Evolutionary conservation across 2,888 invertebrate genomes (phyloP).

Genomic region (Drosophila neotestacea): DNA sequence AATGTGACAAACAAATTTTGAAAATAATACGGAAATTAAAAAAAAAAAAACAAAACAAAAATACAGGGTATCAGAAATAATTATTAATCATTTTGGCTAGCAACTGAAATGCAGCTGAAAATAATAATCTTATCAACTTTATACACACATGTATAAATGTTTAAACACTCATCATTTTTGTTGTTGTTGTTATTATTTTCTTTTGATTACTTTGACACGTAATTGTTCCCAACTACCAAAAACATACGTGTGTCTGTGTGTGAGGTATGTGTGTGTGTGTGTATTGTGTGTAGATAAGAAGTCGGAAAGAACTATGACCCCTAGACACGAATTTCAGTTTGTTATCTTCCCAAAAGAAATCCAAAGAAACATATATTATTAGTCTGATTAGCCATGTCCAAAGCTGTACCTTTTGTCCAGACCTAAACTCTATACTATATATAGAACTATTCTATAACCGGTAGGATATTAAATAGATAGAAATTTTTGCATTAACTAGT

Average conservation of each 20-base stretch:
- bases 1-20: background rate
- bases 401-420: slow-evolving; percentile 6
- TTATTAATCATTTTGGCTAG: slow-evolving; percentile 11
- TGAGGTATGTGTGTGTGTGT: background rate
- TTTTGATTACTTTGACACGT: slow-evolving; percentile 25
- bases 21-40: background rate
- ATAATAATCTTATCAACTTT: slow-evolving; percentile 44
- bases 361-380: background rate
- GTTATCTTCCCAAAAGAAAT: slow-evolving; percentile 29
- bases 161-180: slow-evolving; percentile 6
- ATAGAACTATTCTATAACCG: background rate
- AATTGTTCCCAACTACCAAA: slow-evolving; percentile 19
- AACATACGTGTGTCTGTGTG: background rate
- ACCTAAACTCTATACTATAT: background rate
- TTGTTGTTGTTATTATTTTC: background rate
- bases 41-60: background rate
- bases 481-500: too few species aligned
- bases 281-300: slow-evolving; percentile 35
- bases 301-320: slow-evolving; percentile 48
- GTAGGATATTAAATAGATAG: too few species aligned
- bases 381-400: slow-evolving; percentile 6
- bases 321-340: slow-evolving; percentile 21
- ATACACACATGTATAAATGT: slow-evolving; percentile 11
- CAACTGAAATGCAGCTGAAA: slow-evolving; percentile 38
- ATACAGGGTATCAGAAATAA: background rate